Evolutionary conservation across 2,797 vertebrate species (phyloP).

Genomic region (Alca torda): DNA sequence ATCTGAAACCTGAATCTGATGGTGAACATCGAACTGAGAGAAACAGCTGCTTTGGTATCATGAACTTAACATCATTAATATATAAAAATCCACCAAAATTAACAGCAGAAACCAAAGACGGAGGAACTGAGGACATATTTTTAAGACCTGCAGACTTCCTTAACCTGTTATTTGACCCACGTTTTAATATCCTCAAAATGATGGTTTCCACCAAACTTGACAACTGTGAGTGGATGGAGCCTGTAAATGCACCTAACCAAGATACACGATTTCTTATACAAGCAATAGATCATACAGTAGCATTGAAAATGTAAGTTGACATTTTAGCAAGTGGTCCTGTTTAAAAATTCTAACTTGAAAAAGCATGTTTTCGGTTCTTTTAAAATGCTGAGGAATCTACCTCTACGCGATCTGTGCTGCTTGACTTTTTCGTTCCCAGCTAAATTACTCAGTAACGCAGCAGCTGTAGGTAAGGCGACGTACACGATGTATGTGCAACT

Average conservation of each 20-base stretch:
- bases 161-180: background rate
- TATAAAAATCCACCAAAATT: background rate
- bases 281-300: background rate
- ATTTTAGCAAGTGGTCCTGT: background rate
- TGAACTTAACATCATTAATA: background rate
- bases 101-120: background rate
- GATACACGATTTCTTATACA: background rate
- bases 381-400: background rate
- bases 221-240: background rate
- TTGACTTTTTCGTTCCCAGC: background rate
- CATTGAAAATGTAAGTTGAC: background rate
- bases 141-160: background rate
- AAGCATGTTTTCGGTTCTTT: background rate
- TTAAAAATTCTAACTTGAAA: background rate
- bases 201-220: background rate
- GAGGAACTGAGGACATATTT: background rate
- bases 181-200: background rate
- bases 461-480: background rate
- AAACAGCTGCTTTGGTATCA: background rate
- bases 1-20: background rate
- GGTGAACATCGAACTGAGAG: background rate
- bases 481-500: background rate
- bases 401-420: background rate
- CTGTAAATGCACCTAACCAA: fast-evolving
- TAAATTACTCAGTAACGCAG: background rate